Evolutionary conservation across 1,140 invertebrate species (phyloP).

Genomic region (Lepidurus couesii): DNA sequence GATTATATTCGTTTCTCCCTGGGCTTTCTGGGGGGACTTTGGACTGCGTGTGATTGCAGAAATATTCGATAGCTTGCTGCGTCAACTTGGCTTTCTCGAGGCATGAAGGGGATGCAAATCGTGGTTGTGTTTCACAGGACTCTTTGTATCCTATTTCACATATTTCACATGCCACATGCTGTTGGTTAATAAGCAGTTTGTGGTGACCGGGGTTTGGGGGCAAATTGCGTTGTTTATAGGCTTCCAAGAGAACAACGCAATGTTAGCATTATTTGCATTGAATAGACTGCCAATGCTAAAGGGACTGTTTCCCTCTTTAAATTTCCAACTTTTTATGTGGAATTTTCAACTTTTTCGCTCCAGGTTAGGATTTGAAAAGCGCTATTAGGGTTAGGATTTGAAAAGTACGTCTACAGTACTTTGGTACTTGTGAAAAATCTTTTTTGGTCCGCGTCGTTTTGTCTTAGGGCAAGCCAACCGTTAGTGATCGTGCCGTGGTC

Average conservation of each 20-base stretch:
- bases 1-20: neutral
- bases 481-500: too few relatives aligned
- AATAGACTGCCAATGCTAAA: neutral
- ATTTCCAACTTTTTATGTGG: too few relatives aligned
- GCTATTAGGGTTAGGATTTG: too few relatives aligned
- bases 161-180: too few relatives aligned
- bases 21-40: neutral
- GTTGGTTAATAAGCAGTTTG: neutral
- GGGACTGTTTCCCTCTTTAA: neutral
- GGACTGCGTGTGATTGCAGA: neutral
- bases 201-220: neutral
- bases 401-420: too few relatives aligned
- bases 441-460: too few relatives aligned
- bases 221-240: constrained; percentile 11
- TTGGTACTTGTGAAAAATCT: too few relatives aligned
- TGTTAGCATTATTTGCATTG: neutral
- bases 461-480: too few relatives aligned
- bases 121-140: neutral
- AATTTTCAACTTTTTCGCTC: too few relatives aligned
- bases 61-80: neutral
- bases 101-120: neutral
- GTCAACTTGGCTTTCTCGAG: neutral
- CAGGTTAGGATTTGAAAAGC: too few relatives aligned
- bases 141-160: too few relatives aligned
- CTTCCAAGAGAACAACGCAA: neutral